Base-by-base conservation (phyloP, 2,113 vertebrate species). In the Hoplias malabaricus region DNA sequence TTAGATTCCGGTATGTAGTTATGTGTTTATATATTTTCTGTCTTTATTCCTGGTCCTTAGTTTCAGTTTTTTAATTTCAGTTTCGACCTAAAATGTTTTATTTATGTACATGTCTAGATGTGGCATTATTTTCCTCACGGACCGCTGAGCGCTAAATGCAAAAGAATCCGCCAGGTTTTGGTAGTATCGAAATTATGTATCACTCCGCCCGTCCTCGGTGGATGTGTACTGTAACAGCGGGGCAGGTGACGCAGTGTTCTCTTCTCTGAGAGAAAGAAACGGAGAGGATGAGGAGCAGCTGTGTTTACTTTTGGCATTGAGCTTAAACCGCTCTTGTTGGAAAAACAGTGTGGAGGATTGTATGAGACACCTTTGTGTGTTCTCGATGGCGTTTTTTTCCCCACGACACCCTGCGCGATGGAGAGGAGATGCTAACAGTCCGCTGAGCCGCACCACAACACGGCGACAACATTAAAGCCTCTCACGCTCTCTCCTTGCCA, bases 231-330 rank as follows among this genome's bases (percentile, higher is more conserved):
- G n/a, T 40, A 36, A 29, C 29, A 54, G 56, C 63, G 66, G 71
- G 33, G 57, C 77, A 69, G 14, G 14, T 73, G 78, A 83, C 73
- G 82, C 63, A 67, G 21, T n/a, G n/a, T 69, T 80, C 46, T 14
- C 62, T 63, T 80, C 77, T 80, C 66, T 74, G 56, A 31, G 14
- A 38, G 14, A 12, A 21, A 40, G 31, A 27, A 63, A 63, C 16
- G 29, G 34, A n/a, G 50, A 33, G n/a, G 38, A 69, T 14, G 25
- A 34, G 36, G 31, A 19, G 16, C 16, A 25, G 14, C 65, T 23
- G 14, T 19, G 25, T 36, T 14, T 36, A 7, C 34, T 19, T 4
- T 8, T 0, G 59, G 59, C 59, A 31, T 36, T 7, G 16, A 31
- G 31, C 13, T 36, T 11, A n/a, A 19, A 14, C 31, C 48, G 7